Evolutionary conservation across 2,113 vertebrate species (phyloP).

Genomic region (Zingel zingel): DNA sequence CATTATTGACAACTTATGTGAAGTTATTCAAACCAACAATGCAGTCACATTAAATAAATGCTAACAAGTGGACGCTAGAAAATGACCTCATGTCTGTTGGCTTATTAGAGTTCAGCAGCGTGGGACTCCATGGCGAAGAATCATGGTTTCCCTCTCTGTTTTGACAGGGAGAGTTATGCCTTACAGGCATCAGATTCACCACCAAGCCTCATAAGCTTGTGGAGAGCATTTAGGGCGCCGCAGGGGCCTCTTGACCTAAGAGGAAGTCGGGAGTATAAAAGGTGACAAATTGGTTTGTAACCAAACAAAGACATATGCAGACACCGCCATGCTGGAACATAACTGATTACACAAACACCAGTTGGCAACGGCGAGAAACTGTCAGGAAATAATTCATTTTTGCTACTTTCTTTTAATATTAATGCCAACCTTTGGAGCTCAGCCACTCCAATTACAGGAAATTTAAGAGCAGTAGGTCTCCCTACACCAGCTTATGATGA

Average conservation of each 20-base stretch:
- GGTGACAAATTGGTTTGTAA: constrained; percentile 74
- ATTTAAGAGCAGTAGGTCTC: constrained; percentile 89
- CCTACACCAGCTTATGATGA: constrained; percentile 90
- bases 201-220: constrained; percentile 68
- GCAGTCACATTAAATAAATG: constrained; percentile 47
- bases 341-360: constrained; percentile 86
- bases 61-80: constrained; percentile 38
- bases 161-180: constrained; percentile 79
- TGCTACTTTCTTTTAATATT: constrained; percentile 80
- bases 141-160: constrained; percentile 65
- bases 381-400: constrained; percentile 92
- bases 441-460: constrained; percentile 93
- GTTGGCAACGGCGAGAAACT: constrained; percentile 77
- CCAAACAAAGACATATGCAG: constrained; percentile 68
- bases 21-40: constrained; percentile 37
- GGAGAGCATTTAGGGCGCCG: constrained; percentile 71
- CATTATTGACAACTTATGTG: constrained; percentile 3
- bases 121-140: constrained; percentile 55
- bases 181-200: constrained; percentile 74
- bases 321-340: constrained; percentile 50
- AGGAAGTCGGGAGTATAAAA: constrained; percentile 72
- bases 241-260: constrained; percentile 74
- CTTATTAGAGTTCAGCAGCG: constrained; percentile 48
- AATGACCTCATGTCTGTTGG: constrained; percentile 55
- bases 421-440: constrained; percentile 89